Base-by-base conservation (phyloP, 2,797 vertebrate genomes). In the Acipenser oxyrinchus region DNA sequence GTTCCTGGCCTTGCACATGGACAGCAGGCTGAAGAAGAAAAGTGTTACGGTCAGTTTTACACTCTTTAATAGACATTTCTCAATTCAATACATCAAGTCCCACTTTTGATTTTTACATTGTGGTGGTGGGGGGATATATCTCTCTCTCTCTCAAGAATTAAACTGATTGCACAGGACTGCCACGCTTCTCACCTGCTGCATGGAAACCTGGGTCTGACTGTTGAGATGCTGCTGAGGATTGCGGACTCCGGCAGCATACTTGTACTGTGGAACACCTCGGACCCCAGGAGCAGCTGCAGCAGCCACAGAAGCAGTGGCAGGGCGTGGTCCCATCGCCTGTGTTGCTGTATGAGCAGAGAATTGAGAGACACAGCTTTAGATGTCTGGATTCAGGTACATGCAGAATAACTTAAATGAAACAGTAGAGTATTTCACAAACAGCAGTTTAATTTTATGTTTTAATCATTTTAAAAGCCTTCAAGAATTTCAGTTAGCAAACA, bases 1-100 rank as follows among this genome's bases (percentile, higher is more conserved):
- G 96, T 82, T 99, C 96, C 81, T 99, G 97, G 82, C 96, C 95
- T 91, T 99, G 97, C 75, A 99, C 95, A 66, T 99, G 97, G 79
- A 99, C 96, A 80, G 95, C 97, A 77, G 96, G 95, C 96, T 99
- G 75, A 8, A 76, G 62, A 71, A 57, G 51, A 74, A 75, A 59
- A 69, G 37, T 5, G 37, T 37, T 37, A 4, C 37, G 5, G 37
- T 37, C 4, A 37, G 37, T 37, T 4, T 37, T 37, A 37, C 5
- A 37, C 37, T 37, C 4, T 5, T 37, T 37, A 37, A 4, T 37
- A 37, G 37, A 37, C 37, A 37, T 37, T 37, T 37, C 37, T 37
- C 37, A 5, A 37, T 37, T 37, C 37, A 37, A 37, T 37, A 37
- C 37, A 37, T 37, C 37, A 37, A 37, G 37, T 37, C 37, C 37